phyloP scores from a whole-genome alignment of 2,888 invertebrate species.

The Baccha elongata region DNA sequence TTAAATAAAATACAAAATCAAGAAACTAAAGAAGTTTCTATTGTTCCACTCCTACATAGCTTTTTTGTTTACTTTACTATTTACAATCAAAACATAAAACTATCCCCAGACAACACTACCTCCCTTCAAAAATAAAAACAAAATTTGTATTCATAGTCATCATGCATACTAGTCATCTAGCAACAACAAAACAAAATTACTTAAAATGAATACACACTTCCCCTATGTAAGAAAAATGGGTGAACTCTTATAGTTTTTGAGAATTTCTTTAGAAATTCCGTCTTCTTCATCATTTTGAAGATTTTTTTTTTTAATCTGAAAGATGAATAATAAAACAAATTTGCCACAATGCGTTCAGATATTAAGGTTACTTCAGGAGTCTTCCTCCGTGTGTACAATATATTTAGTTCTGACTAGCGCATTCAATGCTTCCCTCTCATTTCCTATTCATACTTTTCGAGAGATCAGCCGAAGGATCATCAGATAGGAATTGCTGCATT shows the following conservation, averaged over 20 bases:
- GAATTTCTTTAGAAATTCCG: conserved; percentile 27
- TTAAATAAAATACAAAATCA: no score
- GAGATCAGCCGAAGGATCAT: conserved; percentile 56
- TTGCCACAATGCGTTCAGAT: conserved; percentile 36
- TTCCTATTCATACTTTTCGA: conserved; percentile 18
- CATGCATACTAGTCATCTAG: conserved; percentile 26
- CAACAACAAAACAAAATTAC: no score
- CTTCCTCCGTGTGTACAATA: conserved; percentile 22
- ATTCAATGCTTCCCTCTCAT: conserved; percentile 20
- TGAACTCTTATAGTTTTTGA: conserved; percentile 23
- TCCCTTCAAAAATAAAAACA: background rate
- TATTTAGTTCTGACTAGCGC: conserved; percentile 37
- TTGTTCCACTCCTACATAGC: conserved; percentile 2
- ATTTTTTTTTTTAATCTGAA: background rate
- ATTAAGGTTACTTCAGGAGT: conserved; percentile 44
- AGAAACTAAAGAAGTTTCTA: no score
- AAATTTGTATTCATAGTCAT: conserved; percentile 8
- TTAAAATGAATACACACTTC: no score
- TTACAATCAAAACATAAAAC: conserved; percentile 19
- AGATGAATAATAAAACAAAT: no score
- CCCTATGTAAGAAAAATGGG: conserved; percentile 4
- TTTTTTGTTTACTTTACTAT: conserved; percentile 7
- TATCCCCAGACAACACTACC: background rate
- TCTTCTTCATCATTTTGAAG: conserved; percentile 5
- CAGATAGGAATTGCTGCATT: conserved; percentile 20